These are phyloP conservation scores for Thyatira batis DNA, from an alignment of 2,888 invertebrate genomes.

Conservation along the genomic window DNA sequence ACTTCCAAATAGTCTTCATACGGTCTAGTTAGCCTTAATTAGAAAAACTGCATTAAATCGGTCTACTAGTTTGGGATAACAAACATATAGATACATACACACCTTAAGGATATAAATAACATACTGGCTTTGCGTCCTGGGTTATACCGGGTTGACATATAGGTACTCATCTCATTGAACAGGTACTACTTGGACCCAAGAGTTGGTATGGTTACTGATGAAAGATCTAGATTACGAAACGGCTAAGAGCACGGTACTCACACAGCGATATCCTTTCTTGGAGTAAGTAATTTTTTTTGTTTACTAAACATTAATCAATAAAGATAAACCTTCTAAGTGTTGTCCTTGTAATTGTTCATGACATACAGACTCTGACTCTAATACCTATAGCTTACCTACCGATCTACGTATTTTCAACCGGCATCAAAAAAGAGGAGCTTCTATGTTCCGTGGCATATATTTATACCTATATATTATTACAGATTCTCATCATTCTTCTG, in stretches of 20 bases:
- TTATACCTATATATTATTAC: not conserved
- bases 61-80: too few species aligned
- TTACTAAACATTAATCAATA: not conserved
- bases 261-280: conserved; percentile 85
- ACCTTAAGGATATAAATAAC: too few species aligned
- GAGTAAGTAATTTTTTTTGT: conserved; percentile 81
- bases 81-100: too few species aligned
- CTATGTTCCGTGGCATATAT: not conserved
- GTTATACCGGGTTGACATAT: too few species aligned
- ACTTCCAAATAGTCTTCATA: too few species aligned
- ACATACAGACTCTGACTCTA: too few species aligned
- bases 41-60: too few species aligned
- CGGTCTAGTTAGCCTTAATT: too few species aligned
- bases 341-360: not conserved
- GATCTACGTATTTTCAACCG: too few species aligned
- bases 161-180: not conserved
- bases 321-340: not conserved
- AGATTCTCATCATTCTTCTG: conserved; percentile 13
- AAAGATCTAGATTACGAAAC: conserved; percentile 72
- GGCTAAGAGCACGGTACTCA: conserved; percentile 48
- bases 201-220: conserved; percentile 83
- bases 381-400: too few species aligned
- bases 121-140: too few species aligned
- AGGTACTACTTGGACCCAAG: conserved; percentile 25
- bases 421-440: too few species aligned